Percentiles rank a stretch among this genome's conserved stretches.
Evolutionary conservation across 35 echinoderm and acorn worm genomes (phyloP).

Genomic region (Amphiura filiformis): DNA sequence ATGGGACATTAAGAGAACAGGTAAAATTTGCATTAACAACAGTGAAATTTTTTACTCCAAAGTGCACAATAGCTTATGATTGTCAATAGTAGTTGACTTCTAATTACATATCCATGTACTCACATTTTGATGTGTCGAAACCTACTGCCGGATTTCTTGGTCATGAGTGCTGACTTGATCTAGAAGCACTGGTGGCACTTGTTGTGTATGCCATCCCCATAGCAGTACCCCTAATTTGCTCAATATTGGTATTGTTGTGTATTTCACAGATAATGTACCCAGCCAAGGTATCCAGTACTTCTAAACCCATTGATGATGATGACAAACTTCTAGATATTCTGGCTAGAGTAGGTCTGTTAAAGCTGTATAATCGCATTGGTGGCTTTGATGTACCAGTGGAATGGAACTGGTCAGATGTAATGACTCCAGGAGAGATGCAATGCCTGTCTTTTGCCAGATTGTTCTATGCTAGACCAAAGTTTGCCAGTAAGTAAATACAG

Average conservation of each 20-base stretch:
- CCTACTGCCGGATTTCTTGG: no score
- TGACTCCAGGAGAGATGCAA: slow-evolving; percentile 92
- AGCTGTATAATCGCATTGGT: slow-evolving; percentile 54
- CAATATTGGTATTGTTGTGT: no score
- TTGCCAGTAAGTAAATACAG: slow-evolving; percentile 77
- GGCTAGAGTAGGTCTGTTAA: slow-evolving; percentile 60
- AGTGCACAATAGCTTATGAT: neutral
- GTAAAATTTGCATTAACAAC: no score
- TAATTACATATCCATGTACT: neutral
- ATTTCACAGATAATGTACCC: slow-evolving; percentile 93
- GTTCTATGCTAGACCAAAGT: slow-evolving; percentile 71
- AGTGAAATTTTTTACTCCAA: neutral
- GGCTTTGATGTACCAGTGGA: slow-evolving; percentile 51
- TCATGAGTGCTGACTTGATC: no score
- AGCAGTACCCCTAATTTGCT: no score
- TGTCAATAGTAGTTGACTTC: neutral
- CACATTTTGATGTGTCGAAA: neutral
- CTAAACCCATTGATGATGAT: slow-evolving; percentile 10
- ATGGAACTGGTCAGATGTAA: slow-evolving; percentile 83
- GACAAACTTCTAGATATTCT: slow-evolving; percentile 42
- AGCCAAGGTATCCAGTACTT: slow-evolving; percentile 17
- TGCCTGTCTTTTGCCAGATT: slow-evolving; percentile 90
- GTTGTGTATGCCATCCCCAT: no score
- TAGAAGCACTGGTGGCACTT: no score
- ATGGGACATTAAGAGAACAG: slow-evolving; percentile 87